These are phyloP conservation scores for Dryobotodes eremita DNA, from an alignment of 2,888 invertebrate species.

Conservation along the genomic window DNA sequence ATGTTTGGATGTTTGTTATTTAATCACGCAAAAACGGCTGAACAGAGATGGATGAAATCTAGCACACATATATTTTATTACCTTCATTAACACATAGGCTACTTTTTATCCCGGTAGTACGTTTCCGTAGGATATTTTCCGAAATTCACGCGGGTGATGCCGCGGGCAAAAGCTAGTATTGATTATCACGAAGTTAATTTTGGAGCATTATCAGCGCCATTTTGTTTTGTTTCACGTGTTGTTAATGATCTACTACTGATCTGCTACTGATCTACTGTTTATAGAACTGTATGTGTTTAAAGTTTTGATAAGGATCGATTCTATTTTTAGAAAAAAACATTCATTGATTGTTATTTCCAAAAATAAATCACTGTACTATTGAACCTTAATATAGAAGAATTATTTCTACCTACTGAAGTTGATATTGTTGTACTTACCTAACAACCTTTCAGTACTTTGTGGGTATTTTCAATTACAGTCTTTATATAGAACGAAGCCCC, in stretches of 20 bases:
- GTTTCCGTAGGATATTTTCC: too few relatives aligned
- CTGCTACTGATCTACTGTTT: neutral
- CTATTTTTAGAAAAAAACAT: neutral
- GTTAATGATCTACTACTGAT: neutral
- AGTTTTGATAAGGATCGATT: slow-evolving; percentile 3
- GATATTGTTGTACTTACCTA: neutral
- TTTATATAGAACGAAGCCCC: neutral
- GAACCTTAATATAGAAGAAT: too few relatives aligned
- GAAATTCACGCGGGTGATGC: too few relatives aligned
- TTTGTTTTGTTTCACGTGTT: slow-evolving; percentile 31
- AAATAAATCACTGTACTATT: neutral
- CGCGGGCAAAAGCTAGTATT: neutral
- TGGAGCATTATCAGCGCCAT: slow-evolving; percentile 15
- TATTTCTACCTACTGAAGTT: neutral
- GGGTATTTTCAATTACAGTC: neutral
- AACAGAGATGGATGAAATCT: too few relatives aligned
- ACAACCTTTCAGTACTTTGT: neutral
- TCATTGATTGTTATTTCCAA: neutral
- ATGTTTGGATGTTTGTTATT: too few relatives aligned
- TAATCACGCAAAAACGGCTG: too few relatives aligned
- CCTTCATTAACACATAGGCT: too few relatives aligned
- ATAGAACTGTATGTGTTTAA: slow-evolving; percentile 7
- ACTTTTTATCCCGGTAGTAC: too few relatives aligned
- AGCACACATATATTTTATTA: too few relatives aligned
- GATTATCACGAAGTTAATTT: slow-evolving; percentile 21